These are phyloP conservation scores for Philereme transversata DNA, from an alignment of 2,888 invertebrate genomes.

Conservation along the genomic window DNA sequence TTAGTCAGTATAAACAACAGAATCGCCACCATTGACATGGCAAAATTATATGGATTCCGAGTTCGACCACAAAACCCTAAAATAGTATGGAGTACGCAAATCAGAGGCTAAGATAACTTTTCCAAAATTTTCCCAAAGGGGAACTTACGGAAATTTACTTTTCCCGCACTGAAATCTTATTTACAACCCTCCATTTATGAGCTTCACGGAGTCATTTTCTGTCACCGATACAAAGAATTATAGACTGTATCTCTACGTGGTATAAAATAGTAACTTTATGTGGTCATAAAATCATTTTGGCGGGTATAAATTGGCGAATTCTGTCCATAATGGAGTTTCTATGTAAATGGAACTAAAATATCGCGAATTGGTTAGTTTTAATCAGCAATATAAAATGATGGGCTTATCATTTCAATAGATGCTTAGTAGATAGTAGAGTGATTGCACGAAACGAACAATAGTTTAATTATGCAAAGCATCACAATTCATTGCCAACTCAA, in stretches of 20 bases:
- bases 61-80: too few relatives aligned
- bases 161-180: conserved; percentile 17
- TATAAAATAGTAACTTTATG: conserved; percentile 24
- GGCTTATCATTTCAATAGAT: too few relatives aligned
- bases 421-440: too few relatives aligned
- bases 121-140: conserved; percentile 4
- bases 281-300: conserved; percentile 21
- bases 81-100: background rate
- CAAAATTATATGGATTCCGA: too few relatives aligned
- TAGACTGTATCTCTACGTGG: conserved; percentile 20
- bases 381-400: background rate
- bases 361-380: background rate
- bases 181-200: conserved; percentile 10
- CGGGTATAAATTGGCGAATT: conserved; percentile 1
- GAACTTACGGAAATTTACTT: conserved; percentile 8
- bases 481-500: conserved; percentile 15
- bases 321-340: background rate
- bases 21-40: too few relatives aligned
- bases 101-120: conserved; percentile 3
- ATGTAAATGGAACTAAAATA: background rate
- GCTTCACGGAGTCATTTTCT: conserved; percentile 19
- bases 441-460: conserved; percentile 3
- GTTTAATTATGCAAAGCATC: conserved; percentile 15
- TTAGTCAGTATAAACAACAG: too few relatives aligned
- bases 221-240: conserved; percentile 31